Evolutionary conservation across 2,113 vertebrate species (phyloP).

Genomic region (Aptenodytes forsteri): DNA sequence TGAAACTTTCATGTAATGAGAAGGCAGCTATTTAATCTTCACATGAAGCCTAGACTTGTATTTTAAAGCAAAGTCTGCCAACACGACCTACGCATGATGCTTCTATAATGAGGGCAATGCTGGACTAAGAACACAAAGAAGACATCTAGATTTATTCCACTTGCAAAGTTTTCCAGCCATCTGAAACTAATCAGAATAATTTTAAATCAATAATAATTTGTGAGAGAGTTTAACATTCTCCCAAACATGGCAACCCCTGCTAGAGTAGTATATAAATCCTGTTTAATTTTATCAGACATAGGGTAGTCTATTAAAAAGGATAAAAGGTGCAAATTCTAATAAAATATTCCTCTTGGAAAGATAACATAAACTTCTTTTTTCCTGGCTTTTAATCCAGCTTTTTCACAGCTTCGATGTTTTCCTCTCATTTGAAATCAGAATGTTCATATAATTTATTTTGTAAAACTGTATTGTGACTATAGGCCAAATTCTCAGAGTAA

Average conservation of each 20-base stretch:
- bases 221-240: neutral
- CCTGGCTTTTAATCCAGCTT: neutral
- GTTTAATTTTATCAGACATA: neutral
- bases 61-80: conserved; percentile 49
- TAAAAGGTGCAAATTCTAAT: neutral
- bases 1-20: conserved; percentile 3
- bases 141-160: conserved; percentile 34
- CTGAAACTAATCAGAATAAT: conserved; percentile 48
- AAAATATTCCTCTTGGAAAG: neutral
- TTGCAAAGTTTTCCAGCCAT: neutral
- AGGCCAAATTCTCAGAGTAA: neutral
- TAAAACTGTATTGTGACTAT: neutral
- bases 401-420: neutral
- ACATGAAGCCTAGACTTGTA: neutral
- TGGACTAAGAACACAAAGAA: conserved; percentile 15
- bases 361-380: neutral
- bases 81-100: neutral
- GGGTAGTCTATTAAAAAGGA: neutral
- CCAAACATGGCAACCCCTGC: neutral
- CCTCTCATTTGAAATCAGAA: neutral
- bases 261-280: neutral
- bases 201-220: conserved; percentile 28
- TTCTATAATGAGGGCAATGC: conserved; percentile 24
- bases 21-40: conserved; percentile 25
- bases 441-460: neutral